These are phyloP conservation scores for Sturnus vulgaris DNA, from an alignment of 2,113 vertebrate genomes.

Conservation along the genomic window DNA sequence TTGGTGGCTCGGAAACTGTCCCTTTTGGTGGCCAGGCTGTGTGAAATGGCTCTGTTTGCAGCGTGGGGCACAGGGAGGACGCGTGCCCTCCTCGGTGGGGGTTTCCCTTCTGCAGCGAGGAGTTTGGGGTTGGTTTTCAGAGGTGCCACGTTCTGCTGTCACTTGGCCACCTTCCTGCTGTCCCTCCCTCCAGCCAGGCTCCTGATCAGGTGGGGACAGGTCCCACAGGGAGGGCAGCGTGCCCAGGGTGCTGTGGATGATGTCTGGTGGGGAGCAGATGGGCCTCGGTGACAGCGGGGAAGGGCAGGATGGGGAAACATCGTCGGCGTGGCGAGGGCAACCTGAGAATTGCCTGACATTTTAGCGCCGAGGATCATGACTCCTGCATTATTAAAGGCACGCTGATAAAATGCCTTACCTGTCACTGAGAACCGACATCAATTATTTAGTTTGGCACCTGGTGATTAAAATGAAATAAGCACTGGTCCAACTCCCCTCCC, in stretches of 20 bases:
- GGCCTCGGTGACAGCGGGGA: accelerated
- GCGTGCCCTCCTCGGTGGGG: accelerated
- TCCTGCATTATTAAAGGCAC: conserved; percentile 36
- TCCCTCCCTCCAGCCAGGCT: accelerated
- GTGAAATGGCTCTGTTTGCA: neutral
- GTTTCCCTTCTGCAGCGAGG: accelerated
- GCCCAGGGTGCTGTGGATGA: neutral
- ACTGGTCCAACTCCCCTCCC: neutral
- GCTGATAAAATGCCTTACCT: conserved; percentile 12
- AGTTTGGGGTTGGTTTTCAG: accelerated
- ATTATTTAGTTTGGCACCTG: conserved; percentile 21
- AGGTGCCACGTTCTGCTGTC: neutral
- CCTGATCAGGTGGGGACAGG: accelerated
- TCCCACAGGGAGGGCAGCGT: neutral
- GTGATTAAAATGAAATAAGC: conserved; percentile 44
- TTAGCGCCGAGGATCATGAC: conserved; percentile 18
- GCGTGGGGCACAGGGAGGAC: accelerated
- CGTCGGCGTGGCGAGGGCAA: neutral
- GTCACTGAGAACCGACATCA: conserved; percentile 12
- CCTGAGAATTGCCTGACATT: conserved; percentile 10
- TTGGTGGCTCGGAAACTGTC: neutral
- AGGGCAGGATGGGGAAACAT: neutral
- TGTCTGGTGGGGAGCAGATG: conserved; percentile 62
- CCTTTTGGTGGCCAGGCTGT: neutral
- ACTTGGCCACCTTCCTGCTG: accelerated